These are phyloP conservation scores for Sciaenops ocellatus DNA, from an alignment of 2,797 vertebrate genomes.

Conservation along the genomic window DNA sequence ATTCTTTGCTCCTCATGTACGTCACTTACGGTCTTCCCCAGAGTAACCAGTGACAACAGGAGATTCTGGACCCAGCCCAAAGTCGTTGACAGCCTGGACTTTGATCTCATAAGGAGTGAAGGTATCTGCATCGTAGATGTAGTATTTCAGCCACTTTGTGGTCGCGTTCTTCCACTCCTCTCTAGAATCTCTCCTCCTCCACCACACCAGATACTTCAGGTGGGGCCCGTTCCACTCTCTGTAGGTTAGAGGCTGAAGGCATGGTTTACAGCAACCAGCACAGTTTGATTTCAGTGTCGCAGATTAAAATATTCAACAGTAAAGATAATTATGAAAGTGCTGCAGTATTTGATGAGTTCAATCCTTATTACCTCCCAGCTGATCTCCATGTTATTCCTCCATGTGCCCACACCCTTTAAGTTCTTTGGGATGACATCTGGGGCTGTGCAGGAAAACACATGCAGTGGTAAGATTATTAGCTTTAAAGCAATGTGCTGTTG, in stretches of 20 bases:
- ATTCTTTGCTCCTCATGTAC: neutral
- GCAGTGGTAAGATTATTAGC: neutral
- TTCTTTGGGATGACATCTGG: constrained; percentile 94
- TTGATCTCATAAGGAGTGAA: constrained; percentile 97
- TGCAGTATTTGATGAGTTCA: neutral
- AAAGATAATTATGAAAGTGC: neutral
- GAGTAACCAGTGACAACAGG: constrained; percentile 93
- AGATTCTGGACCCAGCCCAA: constrained; percentile 93
- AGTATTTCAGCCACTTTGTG: constrained; percentile 89
- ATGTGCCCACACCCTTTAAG: constrained; percentile 92
- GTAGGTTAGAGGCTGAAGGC: constrained; percentile 83
- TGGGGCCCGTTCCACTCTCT: constrained; percentile 95
- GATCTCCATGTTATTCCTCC: constrained; percentile 99
- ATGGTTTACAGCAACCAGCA: neutral
- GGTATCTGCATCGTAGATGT: constrained; percentile 94
- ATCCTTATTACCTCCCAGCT: constrained; percentile 92
- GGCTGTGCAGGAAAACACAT: constrained; percentile 82
- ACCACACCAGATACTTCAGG: constrained; percentile 94
- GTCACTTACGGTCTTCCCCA: constrained; percentile 96
- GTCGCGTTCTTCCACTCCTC: constrained; percentile 96
- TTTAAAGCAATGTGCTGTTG: neutral
- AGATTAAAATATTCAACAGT: neutral
- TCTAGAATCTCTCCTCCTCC: constrained; percentile 90
- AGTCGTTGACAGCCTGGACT: constrained; percentile 96
- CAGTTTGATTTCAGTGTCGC: neutral